These are phyloP conservation scores for Arrhopalites spinosus DNA, from an alignment of 2,888 invertebrate species.

Conservation along the genomic window DNA sequence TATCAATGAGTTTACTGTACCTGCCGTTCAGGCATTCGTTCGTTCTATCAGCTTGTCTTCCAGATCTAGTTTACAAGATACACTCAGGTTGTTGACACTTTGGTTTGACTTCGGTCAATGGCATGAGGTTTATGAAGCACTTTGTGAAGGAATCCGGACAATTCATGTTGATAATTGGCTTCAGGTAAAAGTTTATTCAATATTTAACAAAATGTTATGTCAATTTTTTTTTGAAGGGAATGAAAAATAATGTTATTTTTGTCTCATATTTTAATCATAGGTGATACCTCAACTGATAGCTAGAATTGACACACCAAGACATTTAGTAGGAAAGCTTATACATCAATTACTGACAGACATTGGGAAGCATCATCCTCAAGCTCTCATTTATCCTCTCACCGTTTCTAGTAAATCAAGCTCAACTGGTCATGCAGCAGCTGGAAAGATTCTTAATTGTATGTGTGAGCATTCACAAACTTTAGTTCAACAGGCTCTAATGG, in stretches of 20 bases:
- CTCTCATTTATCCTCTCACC: constrained; percentile 94
- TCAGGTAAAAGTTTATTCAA: constrained; percentile 66
- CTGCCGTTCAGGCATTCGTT: constrained; percentile 94
- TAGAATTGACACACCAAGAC: constrained; percentile 90
- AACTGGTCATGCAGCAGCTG: constrained; percentile 87
- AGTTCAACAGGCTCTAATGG: constrained; percentile 95
- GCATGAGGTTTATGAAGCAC: constrained; percentile 89
- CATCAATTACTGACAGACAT: constrained; percentile 94
- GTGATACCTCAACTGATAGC: constrained; percentile 99
- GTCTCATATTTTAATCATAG: constrained; percentile 56
- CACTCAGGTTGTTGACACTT: constrained; percentile 87
- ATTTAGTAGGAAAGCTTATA: constrained; percentile 85
- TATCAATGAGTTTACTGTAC: constrained; percentile 81
- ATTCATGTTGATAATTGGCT: constrained; percentile 99
- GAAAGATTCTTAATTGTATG: constrained; percentile 93
- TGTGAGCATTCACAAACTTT: constrained; percentile 89
- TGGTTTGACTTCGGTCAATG: constrained; percentile 99
- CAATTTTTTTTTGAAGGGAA: too few relatives aligned
- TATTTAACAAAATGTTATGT: neutral
- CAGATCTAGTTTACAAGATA: constrained; percentile 90
- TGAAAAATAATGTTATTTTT: neutral
- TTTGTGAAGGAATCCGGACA: constrained; percentile 86
- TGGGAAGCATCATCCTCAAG: constrained; percentile 97
- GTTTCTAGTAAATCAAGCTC: constrained; percentile 91
- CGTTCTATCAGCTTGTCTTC: constrained; percentile 80